Evolutionary conservation across 2,113 vertebrate species (phyloP), one percentile per base, ranked within the genome.

Genomic region (Pongo abelii): DNA sequence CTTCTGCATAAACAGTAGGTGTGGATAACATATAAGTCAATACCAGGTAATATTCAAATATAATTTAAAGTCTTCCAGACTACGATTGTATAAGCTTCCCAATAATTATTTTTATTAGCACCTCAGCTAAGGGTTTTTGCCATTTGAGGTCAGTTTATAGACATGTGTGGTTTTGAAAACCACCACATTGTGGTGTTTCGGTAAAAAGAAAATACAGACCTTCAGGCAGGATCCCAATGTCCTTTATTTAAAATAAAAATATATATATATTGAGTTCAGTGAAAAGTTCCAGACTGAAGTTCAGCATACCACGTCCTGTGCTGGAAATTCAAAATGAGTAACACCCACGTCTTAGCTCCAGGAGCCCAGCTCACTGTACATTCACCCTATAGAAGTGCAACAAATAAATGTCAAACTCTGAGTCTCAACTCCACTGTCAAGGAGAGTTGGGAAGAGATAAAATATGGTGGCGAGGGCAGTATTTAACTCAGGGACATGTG

Each of bases 401-500:
- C 35, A 11, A 3, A 23, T 1, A 25, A 8, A 55, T 0, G 11
- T 0, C n/a, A 18, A 52, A 4, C 8, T 9, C 10, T 2, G 18
- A 23, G 3, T 18, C 38, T 64, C 35, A 0, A 8, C 13, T 20
- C 9, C 30, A 17, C 1, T 4, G 35, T 20, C 40, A 5, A 18
- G 32, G 25, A 16, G 1, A 5, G 64, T 0, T 1, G 30, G 64
- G 8, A 8, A 50, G 52, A 18, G 46, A 38, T 1, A 10, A 72
- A 4, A 18, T 9, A 22, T 9, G 35, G 46, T 5, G 69, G 67
- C 61, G 27, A 12, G 50, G 3, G 6, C 9, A 13, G 3, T 6
- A 6, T 35, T 17, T 25, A 67, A 3, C 4, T 46, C 3, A 0
- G 16, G 75, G 16, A 11, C 8, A 5, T 35, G 18, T 27, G 2